These are phyloP conservation scores for Percopsis omiscomaycus DNA, from an alignment of 2,797 vertebrate genomes.

Conservation along the genomic window DNA sequence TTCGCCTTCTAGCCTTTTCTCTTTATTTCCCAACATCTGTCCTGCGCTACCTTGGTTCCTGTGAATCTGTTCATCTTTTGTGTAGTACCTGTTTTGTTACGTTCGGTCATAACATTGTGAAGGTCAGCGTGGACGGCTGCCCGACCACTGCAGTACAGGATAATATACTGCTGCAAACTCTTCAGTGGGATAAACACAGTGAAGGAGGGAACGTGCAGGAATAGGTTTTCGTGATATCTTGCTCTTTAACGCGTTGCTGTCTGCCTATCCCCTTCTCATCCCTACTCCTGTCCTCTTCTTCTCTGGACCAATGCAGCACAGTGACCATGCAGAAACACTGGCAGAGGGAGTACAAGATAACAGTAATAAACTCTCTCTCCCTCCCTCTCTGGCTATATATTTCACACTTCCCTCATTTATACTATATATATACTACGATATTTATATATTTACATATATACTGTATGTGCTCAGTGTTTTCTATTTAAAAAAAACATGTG, in stretches of 20 bases:
- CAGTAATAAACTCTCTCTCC: constrained; percentile 13
- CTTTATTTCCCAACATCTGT: background rate
- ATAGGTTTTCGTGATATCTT: constrained; percentile 38
- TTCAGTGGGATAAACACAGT: constrained; percentile 6
- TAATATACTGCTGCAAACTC: constrained; percentile 3
- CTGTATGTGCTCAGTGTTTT: background rate
- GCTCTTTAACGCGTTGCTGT: constrained; percentile 26
- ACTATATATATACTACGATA: too few species aligned
- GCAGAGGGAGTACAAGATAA: constrained; percentile 10
- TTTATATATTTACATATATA: too few species aligned
- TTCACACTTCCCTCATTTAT: background rate
- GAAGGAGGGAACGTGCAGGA: constrained; percentile 18
- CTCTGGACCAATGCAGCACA: constrained; percentile 55
- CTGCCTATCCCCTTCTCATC: constrained; percentile 18
- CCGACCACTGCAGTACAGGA: constrained; percentile 37
- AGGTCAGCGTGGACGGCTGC: constrained; percentile 54
- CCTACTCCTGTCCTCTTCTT: constrained; percentile 12
- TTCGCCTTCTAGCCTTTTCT: background rate
- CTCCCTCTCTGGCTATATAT: background rate
- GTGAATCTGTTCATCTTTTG: constrained; percentile 13
- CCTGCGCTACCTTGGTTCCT: background rate
- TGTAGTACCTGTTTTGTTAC: constrained; percentile 12
- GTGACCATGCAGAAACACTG: constrained; percentile 59
- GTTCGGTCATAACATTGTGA: constrained; percentile 34
- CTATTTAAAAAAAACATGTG: too few species aligned